Evolutionary conservation across 2,888 invertebrate species (phyloP).

Genomic region (Harpagoxenus sublaevis): DNA sequence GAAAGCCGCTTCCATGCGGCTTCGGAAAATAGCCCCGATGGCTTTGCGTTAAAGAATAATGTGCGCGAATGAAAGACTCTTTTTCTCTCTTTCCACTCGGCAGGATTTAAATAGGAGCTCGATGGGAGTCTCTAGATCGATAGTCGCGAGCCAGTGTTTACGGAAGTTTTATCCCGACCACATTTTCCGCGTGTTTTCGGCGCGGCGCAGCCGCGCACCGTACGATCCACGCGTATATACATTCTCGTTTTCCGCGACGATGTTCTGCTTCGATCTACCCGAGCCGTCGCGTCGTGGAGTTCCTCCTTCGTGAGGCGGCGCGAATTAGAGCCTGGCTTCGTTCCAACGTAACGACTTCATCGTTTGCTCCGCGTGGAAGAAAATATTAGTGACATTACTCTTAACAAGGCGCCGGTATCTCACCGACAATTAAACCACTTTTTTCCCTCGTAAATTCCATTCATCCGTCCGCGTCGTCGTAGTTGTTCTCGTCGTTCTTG

Average conservation of each 20-base stretch:
- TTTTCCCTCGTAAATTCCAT: conserved; percentile 53
- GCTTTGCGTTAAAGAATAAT: conserved; percentile 45
- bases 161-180: background rate
- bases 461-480: conserved; percentile 12
- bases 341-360: conserved; percentile 77
- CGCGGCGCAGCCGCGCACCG: background rate
- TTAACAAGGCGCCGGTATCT: conserved; percentile 71
- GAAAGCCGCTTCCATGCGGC: conserved; percentile 38
- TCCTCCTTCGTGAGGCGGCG: conserved; percentile 61
- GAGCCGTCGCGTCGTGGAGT: conserved; percentile 62
- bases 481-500: conserved; percentile 4
- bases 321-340: conserved; percentile 75
- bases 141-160: conserved; percentile 18
- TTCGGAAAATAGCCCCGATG: conserved; percentile 37
- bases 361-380: conserved; percentile 68
- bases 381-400: conserved; percentile 76
- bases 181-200: conserved; percentile 60
- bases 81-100: conserved; percentile 2
- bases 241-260: conserved; percentile 28
- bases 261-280: conserved; percentile 47
- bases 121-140: conserved; percentile 26
- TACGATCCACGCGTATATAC: background rate
- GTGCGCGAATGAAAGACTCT: conserved; percentile 37
- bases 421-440: conserved; percentile 70
- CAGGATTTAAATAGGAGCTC: conserved; percentile 25